Evolutionary conservation across 2,113 vertebrate genomes (phyloP).

Genomic region (Silurus glanis): DNA sequence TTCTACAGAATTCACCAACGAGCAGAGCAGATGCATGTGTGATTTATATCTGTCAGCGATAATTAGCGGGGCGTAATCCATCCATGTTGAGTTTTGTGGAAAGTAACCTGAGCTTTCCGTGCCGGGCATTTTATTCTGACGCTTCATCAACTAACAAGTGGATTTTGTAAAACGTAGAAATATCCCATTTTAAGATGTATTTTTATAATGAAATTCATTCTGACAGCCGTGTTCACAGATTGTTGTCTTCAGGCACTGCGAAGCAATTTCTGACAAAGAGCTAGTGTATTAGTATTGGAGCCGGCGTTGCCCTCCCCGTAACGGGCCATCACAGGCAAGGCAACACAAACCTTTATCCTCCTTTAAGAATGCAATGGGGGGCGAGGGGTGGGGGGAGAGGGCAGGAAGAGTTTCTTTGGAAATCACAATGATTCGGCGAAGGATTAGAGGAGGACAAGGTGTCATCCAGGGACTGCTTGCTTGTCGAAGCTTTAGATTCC

Average conservation of each 20-base stretch:
- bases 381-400: background rate
- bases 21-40: background rate
- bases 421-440: background rate
- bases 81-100: background rate
- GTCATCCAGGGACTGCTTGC: constrained; percentile 42
- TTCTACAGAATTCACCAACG: background rate
- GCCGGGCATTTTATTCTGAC: background rate
- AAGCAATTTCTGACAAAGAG: constrained; percentile 30
- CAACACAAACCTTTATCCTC: constrained; percentile 39
- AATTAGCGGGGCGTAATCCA: background rate
- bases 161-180: background rate
- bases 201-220: background rate
- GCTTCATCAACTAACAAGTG: background rate
- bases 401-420: constrained; percentile 15
- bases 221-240: background rate
- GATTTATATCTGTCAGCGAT: background rate
- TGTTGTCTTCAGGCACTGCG: background rate
- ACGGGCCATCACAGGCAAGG: background rate
- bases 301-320: constrained; percentile 72
- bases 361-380: constrained; percentile 52
- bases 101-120: background rate
- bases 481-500: constrained; percentile 49
- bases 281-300: constrained; percentile 67
- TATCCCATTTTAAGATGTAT: background rate
- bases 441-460: constrained; percentile 10